phyloP scores from a whole-genome alignment of 2,888 invertebrate species.

The Nomada goodeniana region DNA sequence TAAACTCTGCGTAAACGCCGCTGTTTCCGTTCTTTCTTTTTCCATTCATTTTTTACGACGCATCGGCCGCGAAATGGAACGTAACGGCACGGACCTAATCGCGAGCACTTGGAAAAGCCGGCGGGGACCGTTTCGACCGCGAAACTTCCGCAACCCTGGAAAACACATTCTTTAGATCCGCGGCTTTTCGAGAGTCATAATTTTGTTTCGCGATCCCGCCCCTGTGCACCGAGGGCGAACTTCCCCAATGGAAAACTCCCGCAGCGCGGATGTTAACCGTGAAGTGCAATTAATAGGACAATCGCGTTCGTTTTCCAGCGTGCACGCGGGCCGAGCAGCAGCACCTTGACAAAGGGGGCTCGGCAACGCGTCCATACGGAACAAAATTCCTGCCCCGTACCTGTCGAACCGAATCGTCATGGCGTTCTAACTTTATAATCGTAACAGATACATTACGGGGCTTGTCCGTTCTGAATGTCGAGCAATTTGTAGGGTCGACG shows the following conservation, averaged over 20 bases:
- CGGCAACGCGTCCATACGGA: background rate
- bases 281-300: slow-evolving; percentile 9
- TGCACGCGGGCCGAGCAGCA: background rate
- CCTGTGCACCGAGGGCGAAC: background rate
- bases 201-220: slow-evolving; percentile 1
- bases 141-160: background rate
- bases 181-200: background rate
- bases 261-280: slow-evolving; percentile 1
- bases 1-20: too few species aligned
- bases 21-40: too few species aligned
- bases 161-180: background rate
- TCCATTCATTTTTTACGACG: too few species aligned
- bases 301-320: background rate
- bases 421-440: too few species aligned
- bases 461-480: too few species aligned
- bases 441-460: too few species aligned
- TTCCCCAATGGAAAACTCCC: slow-evolving; percentile 6
- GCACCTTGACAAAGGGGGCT: too few species aligned
- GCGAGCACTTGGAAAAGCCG: background rate
- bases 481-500: too few species aligned
- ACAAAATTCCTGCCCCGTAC: background rate
- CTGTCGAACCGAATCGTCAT: background rate
- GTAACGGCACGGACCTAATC: background rate
- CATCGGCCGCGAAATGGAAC: background rate
- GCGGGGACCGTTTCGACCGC: background rate